phyloP scores from a whole-genome alignment of 1,140 invertebrate genomes.

The Plodia interpunctella region DNA sequence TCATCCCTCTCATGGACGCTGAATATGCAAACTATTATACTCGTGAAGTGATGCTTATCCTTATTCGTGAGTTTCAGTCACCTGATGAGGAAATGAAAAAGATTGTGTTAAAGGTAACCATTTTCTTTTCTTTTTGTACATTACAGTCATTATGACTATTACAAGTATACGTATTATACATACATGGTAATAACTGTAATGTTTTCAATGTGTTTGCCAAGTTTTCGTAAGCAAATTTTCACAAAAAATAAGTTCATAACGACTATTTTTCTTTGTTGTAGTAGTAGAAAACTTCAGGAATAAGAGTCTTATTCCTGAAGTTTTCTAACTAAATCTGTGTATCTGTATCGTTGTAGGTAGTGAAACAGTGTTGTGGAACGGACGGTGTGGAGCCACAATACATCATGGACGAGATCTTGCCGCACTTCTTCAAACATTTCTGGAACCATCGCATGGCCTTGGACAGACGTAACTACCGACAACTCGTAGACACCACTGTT shows the following conservation, averaged over 20 bases:
- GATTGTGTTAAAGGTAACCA: constrained; percentile 95
- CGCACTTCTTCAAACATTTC: constrained; percentile 99
- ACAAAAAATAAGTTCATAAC: too few relatives aligned
- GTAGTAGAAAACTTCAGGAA: too few relatives aligned
- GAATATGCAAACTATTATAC: constrained; percentile 99
- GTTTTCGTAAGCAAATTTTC: too few relatives aligned
- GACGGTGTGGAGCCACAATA: constrained; percentile 99
- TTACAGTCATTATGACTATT: too few relatives aligned
- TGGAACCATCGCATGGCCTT: constrained; percentile 99
- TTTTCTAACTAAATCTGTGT: too few relatives aligned
- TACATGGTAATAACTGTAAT: too few relatives aligned
- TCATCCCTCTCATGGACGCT: constrained; percentile 99
- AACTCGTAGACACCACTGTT: constrained; percentile 99
- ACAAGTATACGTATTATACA: too few relatives aligned
- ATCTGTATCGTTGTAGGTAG: constrained; percentile 83
- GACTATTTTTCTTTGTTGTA: too few relatives aligned
- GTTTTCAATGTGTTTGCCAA: too few relatives aligned
- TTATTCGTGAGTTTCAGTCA: constrained; percentile 99
- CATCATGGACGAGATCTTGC: constrained; percentile 99
- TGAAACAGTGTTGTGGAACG: constrained; percentile 99
- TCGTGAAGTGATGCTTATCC: constrained; percentile 99
- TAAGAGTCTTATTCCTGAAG: too few relatives aligned
- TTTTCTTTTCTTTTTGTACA: too few relatives aligned
- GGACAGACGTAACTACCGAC: constrained; percentile 97
- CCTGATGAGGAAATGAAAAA: constrained; percentile 99